Evolutionary conservation across 2,888 invertebrate genomes (phyloP), one percentile per base, ranked within the genome.

Genomic region (Tetramorium bicarinatum): DNA sequence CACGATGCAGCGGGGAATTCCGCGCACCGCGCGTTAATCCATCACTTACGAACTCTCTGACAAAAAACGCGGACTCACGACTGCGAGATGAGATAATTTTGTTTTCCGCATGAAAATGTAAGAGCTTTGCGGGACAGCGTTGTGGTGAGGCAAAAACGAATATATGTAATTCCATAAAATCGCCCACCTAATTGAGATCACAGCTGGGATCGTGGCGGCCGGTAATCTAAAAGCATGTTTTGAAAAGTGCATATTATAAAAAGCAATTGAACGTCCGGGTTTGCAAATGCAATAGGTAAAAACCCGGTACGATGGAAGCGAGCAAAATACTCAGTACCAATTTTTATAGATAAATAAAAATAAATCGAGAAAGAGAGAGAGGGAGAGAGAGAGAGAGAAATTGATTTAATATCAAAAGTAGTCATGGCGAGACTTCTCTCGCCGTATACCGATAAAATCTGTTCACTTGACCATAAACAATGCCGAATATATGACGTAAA

Each of bases 41-140:
- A 72, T 83, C 76, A 81, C 74, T 85, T 83, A 83, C 67, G 47
- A 82, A 52, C 59, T 81, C 21, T 47, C 34, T n/a, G 59, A 21
- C 56, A 71, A 71, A 71, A 79, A 69, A 25, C 59, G 34, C 71
- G 54, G 54, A n/a, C 29, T 25, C 59, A 47, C 79, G 34, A 69
- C 59, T 34, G 71, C 56, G 47, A 56, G 72, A 79, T 56, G 79
- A 79, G 59, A 71, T 71, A 59, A 79, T 79, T 71, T 47, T 59
- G 56, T 38, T 71, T 71, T 25, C 38, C 47, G 38, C 47, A 47
- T 71, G 59, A 61, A 71, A 79, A 79, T 59, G 21, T 59, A 71
- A 71, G 67, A 67, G 38, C 38, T 21, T 49, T 34, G 34, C 47
- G 47, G 21, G 59, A 66, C 52, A 13, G 25, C 25, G 66, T 44